Percentiles rank a stretch among this genome's conserved stretches.
phyloP scores from a whole-genome alignment of 2,113 vertebrate genomes.

The Chiloscyllium plagiosum region DNA sequence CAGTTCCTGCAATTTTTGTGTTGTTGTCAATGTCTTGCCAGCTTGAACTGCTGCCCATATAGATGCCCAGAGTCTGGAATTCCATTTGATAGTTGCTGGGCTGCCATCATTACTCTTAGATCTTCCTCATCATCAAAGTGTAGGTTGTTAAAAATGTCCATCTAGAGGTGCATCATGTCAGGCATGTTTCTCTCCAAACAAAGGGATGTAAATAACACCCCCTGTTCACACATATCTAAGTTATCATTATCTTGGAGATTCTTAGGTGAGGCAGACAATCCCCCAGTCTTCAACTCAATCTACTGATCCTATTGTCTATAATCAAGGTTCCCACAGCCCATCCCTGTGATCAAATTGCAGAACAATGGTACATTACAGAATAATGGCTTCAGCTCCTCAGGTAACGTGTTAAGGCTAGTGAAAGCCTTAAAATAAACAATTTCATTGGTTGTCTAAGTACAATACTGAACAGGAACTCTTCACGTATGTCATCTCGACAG shows the following conservation, averaged over 20 bases:
- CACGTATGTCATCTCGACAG: slow-evolving; percentile 61
- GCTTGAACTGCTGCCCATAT: slow-evolving; percentile 78
- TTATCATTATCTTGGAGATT: slow-evolving; percentile 69
- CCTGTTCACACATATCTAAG: slow-evolving; percentile 88
- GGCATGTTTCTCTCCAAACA: slow-evolving; percentile 88
- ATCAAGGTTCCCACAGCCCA: slow-evolving; percentile 79
- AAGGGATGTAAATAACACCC: slow-evolving; percentile 75
- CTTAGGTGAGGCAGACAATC: slow-evolving; percentile 70
- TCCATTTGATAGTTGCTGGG: slow-evolving; percentile 85
- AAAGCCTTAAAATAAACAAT: slow-evolving; percentile 88
- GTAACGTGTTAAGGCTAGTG: slow-evolving; percentile 77
- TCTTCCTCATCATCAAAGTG: slow-evolving; percentile 76
- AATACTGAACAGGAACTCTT: slow-evolving; percentile 77
- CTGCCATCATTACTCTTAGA: slow-evolving; percentile 72
- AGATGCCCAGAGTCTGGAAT: slow-evolving; percentile 77
- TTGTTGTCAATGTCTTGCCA: slow-evolving; percentile 69
- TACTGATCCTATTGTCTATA: slow-evolving; percentile 81
- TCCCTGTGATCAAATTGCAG: slow-evolving; percentile 81
- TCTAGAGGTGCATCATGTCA: slow-evolving; percentile 92
- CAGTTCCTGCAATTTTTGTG: slow-evolving; percentile 73
- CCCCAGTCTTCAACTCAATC: slow-evolving; percentile 82
- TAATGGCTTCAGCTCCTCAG: slow-evolving; percentile 71
- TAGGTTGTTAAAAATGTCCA: slow-evolving; percentile 80
- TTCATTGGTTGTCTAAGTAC: slow-evolving; percentile 88
- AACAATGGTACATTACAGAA: slow-evolving; percentile 72